Base-by-base conservation (phyloP, 2,888 invertebrate genomes). In the Noctua comes region DNA sequence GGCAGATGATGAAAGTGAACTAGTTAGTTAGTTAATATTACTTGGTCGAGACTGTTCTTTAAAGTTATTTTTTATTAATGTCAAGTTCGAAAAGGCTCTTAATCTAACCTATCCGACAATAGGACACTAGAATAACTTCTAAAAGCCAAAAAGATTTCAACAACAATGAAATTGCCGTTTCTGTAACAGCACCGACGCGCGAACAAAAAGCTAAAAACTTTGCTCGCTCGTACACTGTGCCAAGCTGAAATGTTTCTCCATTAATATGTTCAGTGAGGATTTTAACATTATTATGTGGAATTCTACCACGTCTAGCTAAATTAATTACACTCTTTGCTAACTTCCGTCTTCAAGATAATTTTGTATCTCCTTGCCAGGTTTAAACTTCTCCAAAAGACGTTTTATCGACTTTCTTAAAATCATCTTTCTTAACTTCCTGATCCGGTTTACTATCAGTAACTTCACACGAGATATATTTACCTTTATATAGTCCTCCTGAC, bases 231-330 rank as follows among this genome's bases (percentile, higher is more conserved):
- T 68, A 57, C 40, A 82, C 73, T 68, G 70, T 82, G 82, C 84
- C 79, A 85, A 85, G 71, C 70, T 73, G 68, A 82, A 82, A 82
- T 79, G 82, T 85, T 85, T 76, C 84, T 78, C 73, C 76, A 85
- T 79, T 84, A 82, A 85, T 82, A 82, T 76, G 82, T 85, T 84
- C 79, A 69, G 69, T 68, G 79, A 65, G 59, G 75, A 75, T 79
- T 79, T 73, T 75, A 85, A 73, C 76, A 68, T 73, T 73, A 79
- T 74, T 73, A 73, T 73, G 68, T 79, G 62, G 66, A 71, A 68
- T 81, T 81, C 64, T 73, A 68, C 79, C 64, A 57, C 70, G 79
- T 73, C 54, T 79, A 51, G 62, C 57, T 43, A 77, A 68, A 85
- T 82, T 82, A 81, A 85, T 78, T 72, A 74, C 62, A 69, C 46